Percentiles rank a stretch among this genome's conserved stretches.
Conservation (phyloP, 2,888 invertebrate species). For the Cremastinae sp. region DNA sequence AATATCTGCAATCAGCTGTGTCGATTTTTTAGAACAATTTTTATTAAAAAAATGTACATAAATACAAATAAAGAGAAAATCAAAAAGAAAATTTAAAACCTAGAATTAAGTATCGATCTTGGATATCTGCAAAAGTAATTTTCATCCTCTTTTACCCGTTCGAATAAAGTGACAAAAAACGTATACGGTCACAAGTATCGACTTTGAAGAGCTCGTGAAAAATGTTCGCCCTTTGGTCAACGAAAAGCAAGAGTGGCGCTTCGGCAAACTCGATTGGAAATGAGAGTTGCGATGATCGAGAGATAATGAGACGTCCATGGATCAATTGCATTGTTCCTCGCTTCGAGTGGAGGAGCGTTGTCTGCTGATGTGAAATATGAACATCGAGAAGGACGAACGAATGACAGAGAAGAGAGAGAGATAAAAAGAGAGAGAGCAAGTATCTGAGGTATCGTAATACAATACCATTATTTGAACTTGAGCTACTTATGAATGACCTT, state of each 20-base stretch:
- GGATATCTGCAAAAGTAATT: no score
- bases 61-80: no score
- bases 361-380: constrained; percentile 39
- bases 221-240: no score
- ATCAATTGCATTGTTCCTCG: constrained; percentile 45
- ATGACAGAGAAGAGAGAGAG: constrained; percentile 6
- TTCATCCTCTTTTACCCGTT: no score
- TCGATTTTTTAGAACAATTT: no score
- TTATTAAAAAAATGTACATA: no score
- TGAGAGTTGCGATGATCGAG: constrained; percentile 1
- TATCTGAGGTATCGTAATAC: constrained; percentile 62
- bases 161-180: no score
- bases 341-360: constrained; percentile 6
- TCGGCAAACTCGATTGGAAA: background rate
- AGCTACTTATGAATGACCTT: constrained; percentile 78
- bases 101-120: no score
- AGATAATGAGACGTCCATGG: constrained; percentile 20
- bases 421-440: constrained; percentile 30
- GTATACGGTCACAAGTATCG: no score
- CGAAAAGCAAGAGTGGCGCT: constrained; percentile 1
- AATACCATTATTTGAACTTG: constrained; percentile 72
- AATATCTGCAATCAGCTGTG: no score
- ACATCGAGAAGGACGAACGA: constrained; percentile 33
- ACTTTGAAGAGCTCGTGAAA: no score
- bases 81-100: no score